These are phyloP conservation scores for Zalophus californianus DNA, from an alignment of 2,797 vertebrate species.

Conservation along the genomic window DNA sequence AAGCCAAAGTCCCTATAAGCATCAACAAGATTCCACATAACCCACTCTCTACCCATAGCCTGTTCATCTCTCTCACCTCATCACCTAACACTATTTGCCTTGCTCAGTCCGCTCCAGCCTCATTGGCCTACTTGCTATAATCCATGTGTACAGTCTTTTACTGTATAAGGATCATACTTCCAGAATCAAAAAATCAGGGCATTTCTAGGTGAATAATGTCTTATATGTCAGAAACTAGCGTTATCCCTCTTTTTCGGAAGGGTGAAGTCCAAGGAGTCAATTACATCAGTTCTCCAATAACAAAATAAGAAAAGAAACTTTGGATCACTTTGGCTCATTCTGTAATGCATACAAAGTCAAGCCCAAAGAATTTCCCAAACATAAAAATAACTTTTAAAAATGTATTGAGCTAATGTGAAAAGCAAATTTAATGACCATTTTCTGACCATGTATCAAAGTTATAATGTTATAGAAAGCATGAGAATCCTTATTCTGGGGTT, in stretches of 20 bases:
- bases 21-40: neutral
- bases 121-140: neutral
- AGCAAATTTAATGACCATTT: neutral
- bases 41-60: rapidly evolving
- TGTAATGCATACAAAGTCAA: neutral
- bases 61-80: neutral
- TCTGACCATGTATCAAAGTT: constrained; percentile 8
- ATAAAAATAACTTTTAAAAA: neutral
- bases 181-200: neutral
- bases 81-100: neutral
- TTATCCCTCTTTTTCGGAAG: neutral
- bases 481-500: neutral
- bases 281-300: neutral
- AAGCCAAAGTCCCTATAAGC: neutral
- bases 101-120: neutral
- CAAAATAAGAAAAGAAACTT: neutral
- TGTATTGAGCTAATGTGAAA: neutral
- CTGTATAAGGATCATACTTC: neutral
- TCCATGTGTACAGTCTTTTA: neutral
- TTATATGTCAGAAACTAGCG: neutral
- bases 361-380: neutral
- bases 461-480: neutral
- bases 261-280: neutral
- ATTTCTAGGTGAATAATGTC: neutral
- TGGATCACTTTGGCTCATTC: neutral